Percentiles rank a stretch among this genome's conserved stretches.
Conservation (phyloP, 2,797 vertebrate species). For the Bradypodion pumilum region DNA sequence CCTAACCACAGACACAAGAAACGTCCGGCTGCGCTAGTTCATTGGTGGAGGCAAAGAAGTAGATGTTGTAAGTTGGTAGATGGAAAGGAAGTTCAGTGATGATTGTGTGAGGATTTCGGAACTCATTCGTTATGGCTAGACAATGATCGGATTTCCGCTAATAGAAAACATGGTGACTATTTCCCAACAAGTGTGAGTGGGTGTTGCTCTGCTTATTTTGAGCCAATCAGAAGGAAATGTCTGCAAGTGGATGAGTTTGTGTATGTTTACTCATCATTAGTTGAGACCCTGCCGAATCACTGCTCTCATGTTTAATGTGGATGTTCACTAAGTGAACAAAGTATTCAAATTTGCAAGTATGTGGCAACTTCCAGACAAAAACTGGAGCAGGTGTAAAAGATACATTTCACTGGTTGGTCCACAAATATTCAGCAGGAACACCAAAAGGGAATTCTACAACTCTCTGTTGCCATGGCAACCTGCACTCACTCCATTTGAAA, state of each 20-base stretch:
- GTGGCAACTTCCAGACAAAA: conserved; percentile 39
- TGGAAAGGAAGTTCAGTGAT: neutral
- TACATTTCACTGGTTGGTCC: conserved; percentile 45
- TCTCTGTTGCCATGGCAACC: conserved; percentile 56
- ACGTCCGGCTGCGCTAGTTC: too few species aligned
- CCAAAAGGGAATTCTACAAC: conserved; percentile 34
- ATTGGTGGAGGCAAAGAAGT: too few species aligned
- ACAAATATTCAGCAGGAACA: conserved; percentile 62
- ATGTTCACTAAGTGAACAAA: conserved; percentile 17
- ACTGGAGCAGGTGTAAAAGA: conserved; percentile 26
- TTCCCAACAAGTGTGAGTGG: neutral
- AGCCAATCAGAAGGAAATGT: neutral
- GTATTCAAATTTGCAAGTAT: conserved; percentile 50
- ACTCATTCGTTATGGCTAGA: neutral
- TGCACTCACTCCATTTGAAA: conserved; percentile 43
- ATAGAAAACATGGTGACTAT: neutral
- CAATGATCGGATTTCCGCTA: neutral
- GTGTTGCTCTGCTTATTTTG: neutral
- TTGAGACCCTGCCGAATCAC: neutral
- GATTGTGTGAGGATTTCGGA: neutral
- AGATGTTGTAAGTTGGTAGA: neutral
- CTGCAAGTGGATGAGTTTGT: neutral
- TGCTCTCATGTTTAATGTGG: neutral
- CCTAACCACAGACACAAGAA: too few species aligned
- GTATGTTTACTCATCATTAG: neutral